Conservation (phyloP, 2,113 vertebrate species). For the Phyllopteryx taeniolatus region DNA sequence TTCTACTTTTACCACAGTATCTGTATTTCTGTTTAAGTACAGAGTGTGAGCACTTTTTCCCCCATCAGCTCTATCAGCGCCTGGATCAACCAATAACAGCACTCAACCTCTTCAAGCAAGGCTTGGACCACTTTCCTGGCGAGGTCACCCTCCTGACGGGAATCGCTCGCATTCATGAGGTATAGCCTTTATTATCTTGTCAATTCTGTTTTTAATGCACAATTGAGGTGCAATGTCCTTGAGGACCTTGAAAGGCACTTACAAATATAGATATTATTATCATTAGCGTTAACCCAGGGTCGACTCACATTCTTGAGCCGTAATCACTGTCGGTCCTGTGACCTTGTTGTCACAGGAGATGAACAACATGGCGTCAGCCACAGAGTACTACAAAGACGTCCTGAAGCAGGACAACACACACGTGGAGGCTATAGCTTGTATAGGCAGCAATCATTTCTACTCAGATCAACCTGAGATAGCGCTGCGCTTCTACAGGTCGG, state of each 20-base stretch:
- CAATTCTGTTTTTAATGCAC: too few species aligned
- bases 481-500: conserved; percentile 92
- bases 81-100: conserved; percentile 94
- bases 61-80: conserved; percentile 83
- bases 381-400: conserved; percentile 93
- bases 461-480: conserved; percentile 95
- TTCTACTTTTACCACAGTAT: neutral
- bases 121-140: conserved; percentile 90
- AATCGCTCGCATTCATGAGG: conserved; percentile 94
- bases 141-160: conserved; percentile 92
- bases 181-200: conserved; percentile 7
- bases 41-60: neutral
- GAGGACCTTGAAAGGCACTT: too few species aligned
- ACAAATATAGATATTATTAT: too few species aligned
- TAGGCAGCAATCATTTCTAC: conserved; percentile 97
- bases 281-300: neutral
- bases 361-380: conserved; percentile 85
- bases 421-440: conserved; percentile 93
- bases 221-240: too few species aligned
- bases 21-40: neutral
- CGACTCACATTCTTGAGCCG: neutral
- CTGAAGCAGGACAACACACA: conserved; percentile 96
- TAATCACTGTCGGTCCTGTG: conserved; percentile 3
- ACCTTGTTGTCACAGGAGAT: conserved; percentile 79
- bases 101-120: conserved; percentile 92